Conservation (phyloP, 2,797 vertebrate genomes). For the Enteromius thamalakanensis region DNA sequence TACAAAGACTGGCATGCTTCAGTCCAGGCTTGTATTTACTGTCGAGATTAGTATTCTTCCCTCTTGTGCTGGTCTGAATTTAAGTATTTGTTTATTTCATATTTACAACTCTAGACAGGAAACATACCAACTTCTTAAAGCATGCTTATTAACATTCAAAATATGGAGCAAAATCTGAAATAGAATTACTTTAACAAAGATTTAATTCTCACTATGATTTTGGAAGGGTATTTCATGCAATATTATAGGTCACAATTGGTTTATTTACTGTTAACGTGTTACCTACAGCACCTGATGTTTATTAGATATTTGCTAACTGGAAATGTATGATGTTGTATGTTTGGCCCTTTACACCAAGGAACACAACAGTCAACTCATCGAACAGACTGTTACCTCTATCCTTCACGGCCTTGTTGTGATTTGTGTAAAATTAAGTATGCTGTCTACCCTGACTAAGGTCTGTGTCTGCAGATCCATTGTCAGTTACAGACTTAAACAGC, state of each 20-base stretch:
- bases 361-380: background rate
- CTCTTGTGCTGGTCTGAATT: background rate
- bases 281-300: background rate
- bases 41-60: background rate
- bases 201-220: background rate
- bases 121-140: background rate
- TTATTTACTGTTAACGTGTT: background rate
- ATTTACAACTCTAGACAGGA: background rate
- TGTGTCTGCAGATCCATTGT: conserved; percentile 33
- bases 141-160: background rate
- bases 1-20: background rate
- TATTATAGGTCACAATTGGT: background rate
- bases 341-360: background rate
- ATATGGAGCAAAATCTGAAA: background rate
- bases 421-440: conserved; percentile 53
- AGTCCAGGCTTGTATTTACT: background rate
- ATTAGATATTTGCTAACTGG: background rate
- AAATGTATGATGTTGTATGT: background rate
- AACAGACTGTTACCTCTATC: background rate
- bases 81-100: background rate
- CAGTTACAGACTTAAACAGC: conserved; percentile 16
- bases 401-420: background rate
- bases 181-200: background rate
- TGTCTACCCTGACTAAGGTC: conserved; percentile 61
- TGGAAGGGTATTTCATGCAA: background rate